phyloP scores from a whole-genome alignment of 1,140 invertebrate species.

The Amphibalanus amphitrite region DNA sequence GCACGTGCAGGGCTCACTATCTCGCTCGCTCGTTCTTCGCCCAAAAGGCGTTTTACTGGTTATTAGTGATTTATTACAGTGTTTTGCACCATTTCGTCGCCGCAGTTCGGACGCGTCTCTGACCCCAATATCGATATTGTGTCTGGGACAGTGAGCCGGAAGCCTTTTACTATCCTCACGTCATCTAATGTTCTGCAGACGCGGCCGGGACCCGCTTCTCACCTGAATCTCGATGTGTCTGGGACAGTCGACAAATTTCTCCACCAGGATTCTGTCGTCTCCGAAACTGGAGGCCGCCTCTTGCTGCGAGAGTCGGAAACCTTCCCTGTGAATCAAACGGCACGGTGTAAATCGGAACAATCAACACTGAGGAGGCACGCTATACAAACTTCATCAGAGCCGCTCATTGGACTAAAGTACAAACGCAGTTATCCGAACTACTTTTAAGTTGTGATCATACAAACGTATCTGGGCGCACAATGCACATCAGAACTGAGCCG shows the following conservation, averaged over 20 bases:
- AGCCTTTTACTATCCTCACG: background rate
- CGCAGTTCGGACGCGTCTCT: background rate
- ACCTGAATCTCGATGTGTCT: slow-evolving; percentile 59
- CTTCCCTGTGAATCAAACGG: slow-evolving; percentile 24
- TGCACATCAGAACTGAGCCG: too few species aligned
- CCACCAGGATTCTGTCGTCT: slow-evolving; percentile 51
- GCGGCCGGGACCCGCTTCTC: background rate
- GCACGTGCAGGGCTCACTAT: too few species aligned
- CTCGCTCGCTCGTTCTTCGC: too few species aligned
- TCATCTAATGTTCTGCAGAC: too few species aligned
- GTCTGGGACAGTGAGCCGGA: background rate
- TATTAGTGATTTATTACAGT: too few species aligned
- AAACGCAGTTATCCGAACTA: background rate
- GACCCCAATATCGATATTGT: background rate
- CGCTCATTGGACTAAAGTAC: too few species aligned
- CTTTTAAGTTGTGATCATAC: background rate
- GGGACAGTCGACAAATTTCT: slow-evolving; percentile 53
- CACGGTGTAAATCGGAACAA: background rate
- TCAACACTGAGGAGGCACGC: too few species aligned
- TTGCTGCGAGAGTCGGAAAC: slow-evolving; percentile 38
- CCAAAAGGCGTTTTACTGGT: too few species aligned
- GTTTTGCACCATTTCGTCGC: too few species aligned
- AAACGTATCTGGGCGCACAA: too few species aligned
- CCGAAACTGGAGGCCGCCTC: slow-evolving; percentile 50
- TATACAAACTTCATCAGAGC: too few species aligned